Evolutionary conservation across 2,113 vertebrate genomes (phyloP), one percentile per base, ranked within the genome.

Genomic region (Etheostoma cragini): DNA sequence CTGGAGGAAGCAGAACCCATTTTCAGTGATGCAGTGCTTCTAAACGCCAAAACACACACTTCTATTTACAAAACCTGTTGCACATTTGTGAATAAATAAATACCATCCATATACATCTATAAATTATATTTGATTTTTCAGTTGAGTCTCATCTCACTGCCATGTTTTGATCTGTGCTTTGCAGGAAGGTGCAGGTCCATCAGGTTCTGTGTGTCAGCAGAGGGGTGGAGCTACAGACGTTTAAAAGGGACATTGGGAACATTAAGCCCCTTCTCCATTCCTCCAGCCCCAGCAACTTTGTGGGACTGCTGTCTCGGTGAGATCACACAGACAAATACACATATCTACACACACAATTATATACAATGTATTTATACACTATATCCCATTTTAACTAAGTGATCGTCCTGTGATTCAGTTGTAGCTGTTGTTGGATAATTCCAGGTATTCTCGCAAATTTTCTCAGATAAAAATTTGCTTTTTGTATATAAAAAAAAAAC

Each of bases 301-400:
- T 97, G 1, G 97, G 97, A 75, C 96, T 98, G 84, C 90, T 98
- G 54, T 97, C 97, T 71, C 94, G 97, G 97, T 98, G 84, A 95
- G 93, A 54, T 10, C n/a, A 46, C 16, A 70, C 22, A 52, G 24
- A 78, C 42, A 60, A 13, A 61, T 13, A 24, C 56, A 60, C 19
- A 77, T 22, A 57, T 17, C 33, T 30, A 70, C 16, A 61, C 54
- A 38, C 50, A 50, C 17, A 22, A 4, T 1, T 3, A 22, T 8
- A 35, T 19, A 22, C 38, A 8, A 38, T 38, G 8, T 38, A 54
- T 15, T 58, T 16, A 57, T 57, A 30, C 8, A 35, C 19, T 33
- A 33, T 30, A 60, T 60, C 22, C 4, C 4, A 26, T 19, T 26
- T 47, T 19, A 65, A 26, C 22, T 6, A 47, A 26, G 11, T 17